Percentiles rank a stretch among this genome's conserved stretches.
These are phyloP conservation scores for Rhynchomys soricoides DNA, from an alignment of 2,113 vertebrate genomes.

Conservation along the genomic window DNA sequence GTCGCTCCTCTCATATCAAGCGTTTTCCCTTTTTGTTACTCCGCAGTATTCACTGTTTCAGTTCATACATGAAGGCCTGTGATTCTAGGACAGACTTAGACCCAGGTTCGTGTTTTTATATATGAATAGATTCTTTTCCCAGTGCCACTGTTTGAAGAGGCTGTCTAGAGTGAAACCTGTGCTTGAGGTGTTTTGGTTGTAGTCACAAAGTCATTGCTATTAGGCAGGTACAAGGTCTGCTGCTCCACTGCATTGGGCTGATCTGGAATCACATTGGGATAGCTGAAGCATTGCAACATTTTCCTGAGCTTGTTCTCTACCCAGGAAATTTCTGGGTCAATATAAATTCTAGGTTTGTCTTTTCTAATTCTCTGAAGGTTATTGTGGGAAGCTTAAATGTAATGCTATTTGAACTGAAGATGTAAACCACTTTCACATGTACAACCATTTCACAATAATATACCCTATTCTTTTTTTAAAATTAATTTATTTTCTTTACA, in stretches of 20 bases:
- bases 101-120: neutral
- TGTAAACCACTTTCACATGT: neutral
- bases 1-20: neutral
- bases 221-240: neutral
- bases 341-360: neutral
- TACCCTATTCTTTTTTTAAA: too few species aligned
- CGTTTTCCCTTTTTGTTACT: neutral
- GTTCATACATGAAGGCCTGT: neutral
- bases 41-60: neutral
- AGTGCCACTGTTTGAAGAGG: neutral
- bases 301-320: neutral
- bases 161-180: neutral
- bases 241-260: neutral
- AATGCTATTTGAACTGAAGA: neutral
- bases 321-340: neutral
- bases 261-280: neutral
- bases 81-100: neutral
- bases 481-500: too few species aligned
- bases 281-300: neutral
- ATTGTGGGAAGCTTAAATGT: neutral
- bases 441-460: neutral
- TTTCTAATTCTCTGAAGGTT: neutral
- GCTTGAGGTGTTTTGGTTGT: neutral
- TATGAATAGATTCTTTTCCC: neutral
- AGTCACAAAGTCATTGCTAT: neutral